A percentile compares a stretch with the other conserved stretches of the same genome.
phyloP scores from a whole-genome alignment of 2,888 invertebrate species.

The Dolichopus griseipennis region DNA sequence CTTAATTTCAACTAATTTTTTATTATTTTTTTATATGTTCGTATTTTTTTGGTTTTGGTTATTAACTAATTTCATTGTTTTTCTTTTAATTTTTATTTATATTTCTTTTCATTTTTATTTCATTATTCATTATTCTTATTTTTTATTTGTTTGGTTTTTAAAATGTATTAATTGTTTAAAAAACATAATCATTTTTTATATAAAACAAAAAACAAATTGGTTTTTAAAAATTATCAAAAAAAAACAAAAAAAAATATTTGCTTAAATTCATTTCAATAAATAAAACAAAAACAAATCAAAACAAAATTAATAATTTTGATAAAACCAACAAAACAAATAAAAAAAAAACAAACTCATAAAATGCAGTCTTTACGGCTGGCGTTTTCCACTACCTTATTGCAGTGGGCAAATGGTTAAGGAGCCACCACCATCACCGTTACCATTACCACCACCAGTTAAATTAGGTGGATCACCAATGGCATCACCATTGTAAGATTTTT shows the following conservation, averaged over 20 bases:
- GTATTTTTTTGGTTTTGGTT: background rate
- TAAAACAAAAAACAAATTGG: conserved; percentile 12
- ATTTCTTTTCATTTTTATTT: conserved; percentile 30
- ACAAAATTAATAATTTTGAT: background rate
- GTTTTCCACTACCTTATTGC: conserved; percentile 94
- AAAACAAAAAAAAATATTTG: background rate
- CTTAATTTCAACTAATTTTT: too few relatives aligned
- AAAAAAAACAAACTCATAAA: conserved; percentile 31
- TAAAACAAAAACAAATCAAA: conserved; percentile 13
- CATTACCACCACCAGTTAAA: conserved; percentile 70
- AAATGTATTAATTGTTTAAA: conserved; percentile 15
- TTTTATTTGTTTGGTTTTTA: conserved; percentile 15
- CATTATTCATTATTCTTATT: conserved; percentile 16
- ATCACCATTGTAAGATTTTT: conserved; percentile 55
- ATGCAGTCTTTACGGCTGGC: conserved; percentile 88
- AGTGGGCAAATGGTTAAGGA: conserved; percentile 65
- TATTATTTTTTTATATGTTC: background rate
- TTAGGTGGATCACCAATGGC: conserved; percentile 59
- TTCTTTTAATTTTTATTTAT: conserved; percentile 17
- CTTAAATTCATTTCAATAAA: conserved; percentile 5
- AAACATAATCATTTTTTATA: conserved; percentile 18
- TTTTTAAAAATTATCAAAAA: conserved; percentile 11
- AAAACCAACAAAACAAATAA: conserved; percentile 18
- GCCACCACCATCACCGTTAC: conserved; percentile 69
- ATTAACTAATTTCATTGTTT: background rate